phyloP scores from a whole-genome alignment of 2,888 invertebrate genomes.

The Tinea pellionella region DNA sequence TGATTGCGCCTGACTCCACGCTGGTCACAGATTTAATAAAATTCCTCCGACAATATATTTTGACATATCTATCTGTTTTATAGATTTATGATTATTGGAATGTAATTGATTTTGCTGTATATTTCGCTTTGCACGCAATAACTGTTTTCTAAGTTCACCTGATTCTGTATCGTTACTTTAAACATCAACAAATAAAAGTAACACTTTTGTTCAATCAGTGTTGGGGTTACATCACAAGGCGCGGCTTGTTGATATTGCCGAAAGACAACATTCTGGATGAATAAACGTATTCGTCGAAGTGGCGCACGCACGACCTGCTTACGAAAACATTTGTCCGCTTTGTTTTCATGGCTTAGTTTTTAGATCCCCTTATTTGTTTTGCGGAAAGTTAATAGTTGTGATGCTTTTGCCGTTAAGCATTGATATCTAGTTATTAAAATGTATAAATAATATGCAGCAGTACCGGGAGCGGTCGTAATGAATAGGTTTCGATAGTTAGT shows the following conservation, averaged over 20 bases:
- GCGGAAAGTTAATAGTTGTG: neutral
- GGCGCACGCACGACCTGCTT: conserved; percentile 25
- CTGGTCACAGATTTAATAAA: conserved; percentile 47
- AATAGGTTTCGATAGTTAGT: too few relatives aligned
- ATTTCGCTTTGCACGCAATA: neutral
- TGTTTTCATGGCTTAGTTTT: conserved; percentile 29
- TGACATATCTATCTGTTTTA: conserved; percentile 54
- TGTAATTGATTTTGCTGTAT: conserved; percentile 35
- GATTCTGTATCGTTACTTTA: neutral
- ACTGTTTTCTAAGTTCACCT: too few relatives aligned
- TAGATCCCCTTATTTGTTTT: conserved; percentile 36
- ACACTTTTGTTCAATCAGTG: conserved; percentile 12
- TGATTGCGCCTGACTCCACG: conserved; percentile 39
- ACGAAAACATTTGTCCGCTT: conserved; percentile 26
- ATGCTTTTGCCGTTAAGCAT: neutral
- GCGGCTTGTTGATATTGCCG: neutral
- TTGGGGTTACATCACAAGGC: neutral
- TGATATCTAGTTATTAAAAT: neutral
- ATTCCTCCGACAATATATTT: conserved; percentile 50
- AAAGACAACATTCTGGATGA: conserved; percentile 7
- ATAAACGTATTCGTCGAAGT: conserved; percentile 10
- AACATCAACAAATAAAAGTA: neutral
- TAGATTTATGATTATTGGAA: conserved; percentile 37
- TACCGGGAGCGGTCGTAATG: too few relatives aligned
- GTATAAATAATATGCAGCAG: too few relatives aligned